phyloP scores from a whole-genome alignment of 1,140 invertebrate species.

The Cyrtorhinus lividipennis region DNA sequence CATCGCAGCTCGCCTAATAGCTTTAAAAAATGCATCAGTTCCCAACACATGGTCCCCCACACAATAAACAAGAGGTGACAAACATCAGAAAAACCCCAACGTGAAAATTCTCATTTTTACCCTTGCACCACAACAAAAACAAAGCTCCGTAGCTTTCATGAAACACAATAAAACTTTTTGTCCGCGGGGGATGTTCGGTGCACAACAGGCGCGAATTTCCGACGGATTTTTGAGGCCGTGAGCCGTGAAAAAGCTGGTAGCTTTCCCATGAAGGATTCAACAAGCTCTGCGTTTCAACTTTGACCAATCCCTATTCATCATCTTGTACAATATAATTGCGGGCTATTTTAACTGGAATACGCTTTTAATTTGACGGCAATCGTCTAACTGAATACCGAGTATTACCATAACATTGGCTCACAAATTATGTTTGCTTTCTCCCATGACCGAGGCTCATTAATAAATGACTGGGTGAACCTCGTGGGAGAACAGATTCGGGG shows the following conservation, averaged over 20 bases:
- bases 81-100: neutral
- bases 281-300: neutral
- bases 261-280: neutral
- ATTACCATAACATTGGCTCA: neutral
- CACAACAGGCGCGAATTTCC: neutral
- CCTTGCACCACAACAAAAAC: neutral
- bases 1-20: too few relatives aligned
- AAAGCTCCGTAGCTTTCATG: neutral
- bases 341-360: neutral
- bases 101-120: neutral
- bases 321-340: neutral
- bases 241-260: neutral
- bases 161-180: neutral
- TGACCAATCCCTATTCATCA: neutral
- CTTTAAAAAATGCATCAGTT: neutral
- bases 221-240: neutral
- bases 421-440: neutral
- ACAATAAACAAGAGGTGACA: neutral
- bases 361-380: neutral
- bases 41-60: neutral
- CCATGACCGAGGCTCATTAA: neutral
- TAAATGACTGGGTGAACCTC: neutral
- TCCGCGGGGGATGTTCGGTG: neutral
- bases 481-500: neutral
- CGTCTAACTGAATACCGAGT: neutral